These are phyloP conservation scores for Drosophila basisetae DNA, from an alignment of 2,888 invertebrate species.

Conservation along the genomic window DNA sequence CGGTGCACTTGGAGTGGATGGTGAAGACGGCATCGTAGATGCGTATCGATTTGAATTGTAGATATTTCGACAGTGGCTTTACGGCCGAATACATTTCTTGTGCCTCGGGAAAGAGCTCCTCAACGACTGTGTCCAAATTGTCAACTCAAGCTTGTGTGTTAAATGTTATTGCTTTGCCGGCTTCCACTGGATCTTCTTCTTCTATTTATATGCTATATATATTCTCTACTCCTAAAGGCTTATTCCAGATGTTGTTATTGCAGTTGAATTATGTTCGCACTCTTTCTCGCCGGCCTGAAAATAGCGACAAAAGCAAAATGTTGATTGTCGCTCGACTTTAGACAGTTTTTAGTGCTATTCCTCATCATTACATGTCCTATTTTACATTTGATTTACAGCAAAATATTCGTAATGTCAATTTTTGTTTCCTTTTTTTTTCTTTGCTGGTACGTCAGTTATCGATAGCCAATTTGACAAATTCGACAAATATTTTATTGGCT, in stretches of 20 bases:
- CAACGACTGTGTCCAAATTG: slow-evolving; percentile 64
- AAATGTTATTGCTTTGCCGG: not conserved
- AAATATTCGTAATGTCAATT: slow-evolving; percentile 27
- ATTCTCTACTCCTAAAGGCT: not conserved
- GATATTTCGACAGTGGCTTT: slow-evolving; percentile 87
- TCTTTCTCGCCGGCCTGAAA: slow-evolving; percentile 36
- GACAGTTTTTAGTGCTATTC: slow-evolving; percentile 56
- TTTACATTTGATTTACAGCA: slow-evolving; percentile 33
- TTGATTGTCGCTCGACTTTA: slow-evolving; percentile 62
- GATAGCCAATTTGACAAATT: slow-evolving; percentile 7
- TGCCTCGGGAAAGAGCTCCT: slow-evolving; percentile 69
- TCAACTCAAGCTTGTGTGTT: slow-evolving; percentile 11
- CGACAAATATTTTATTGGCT: not conserved
- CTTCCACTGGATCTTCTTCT: slow-evolving; percentile 14
- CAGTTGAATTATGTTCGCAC: slow-evolving; percentile 9
- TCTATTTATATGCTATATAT: not conserved
- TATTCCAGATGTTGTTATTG: not conserved
- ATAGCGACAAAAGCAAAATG: slow-evolving; percentile 51
- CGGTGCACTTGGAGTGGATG: slow-evolving; percentile 90
- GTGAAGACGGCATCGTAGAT: slow-evolving; percentile 92
- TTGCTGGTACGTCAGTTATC: slow-evolving; percentile 13
- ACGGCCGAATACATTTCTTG: slow-evolving; percentile 88
- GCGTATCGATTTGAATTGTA: slow-evolving; percentile 89
- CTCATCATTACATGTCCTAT: slow-evolving; percentile 55
- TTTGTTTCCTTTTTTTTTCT: not conserved